Evolutionary conservation across 2,888 invertebrate genomes (phyloP).

Genomic region (Coleophora flavipennella): DNA sequence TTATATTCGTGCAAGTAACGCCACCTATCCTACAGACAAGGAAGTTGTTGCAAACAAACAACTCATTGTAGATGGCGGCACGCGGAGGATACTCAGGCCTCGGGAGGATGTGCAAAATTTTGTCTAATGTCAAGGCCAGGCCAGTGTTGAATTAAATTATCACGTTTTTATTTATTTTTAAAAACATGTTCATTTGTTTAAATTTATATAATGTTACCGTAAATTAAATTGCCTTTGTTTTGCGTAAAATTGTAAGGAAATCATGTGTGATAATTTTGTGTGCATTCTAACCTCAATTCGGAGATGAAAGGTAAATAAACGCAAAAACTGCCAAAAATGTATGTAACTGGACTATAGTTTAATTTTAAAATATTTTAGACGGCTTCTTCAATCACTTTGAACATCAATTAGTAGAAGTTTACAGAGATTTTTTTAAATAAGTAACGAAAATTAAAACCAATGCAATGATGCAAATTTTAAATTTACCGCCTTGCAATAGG

Average conservation of each 20-base stretch:
- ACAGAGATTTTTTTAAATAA: neutral
- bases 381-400: too few species aligned
- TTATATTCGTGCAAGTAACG: constrained; percentile 23
- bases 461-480: constrained; percentile 43
- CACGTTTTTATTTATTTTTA: too few species aligned
- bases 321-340: neutral
- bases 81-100: too few species aligned
- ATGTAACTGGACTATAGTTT: too few species aligned
- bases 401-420: neutral
- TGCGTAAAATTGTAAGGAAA: too few species aligned
- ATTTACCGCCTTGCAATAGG: constrained; percentile 56
- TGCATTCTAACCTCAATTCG: neutral
- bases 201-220: too few species aligned
- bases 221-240: too few species aligned
- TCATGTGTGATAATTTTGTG: too few species aligned
- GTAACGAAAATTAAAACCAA: neutral
- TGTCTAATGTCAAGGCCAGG: constrained; percentile 65
- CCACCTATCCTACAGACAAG: too few species aligned
- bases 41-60: too few species aligned
- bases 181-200: too few species aligned
- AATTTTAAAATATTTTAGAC: too few species aligned
- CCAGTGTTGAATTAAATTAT: constrained; percentile 16
- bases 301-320: neutral
- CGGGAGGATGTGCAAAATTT: constrained; percentile 53
- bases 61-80: constrained; percentile 30